phyloP scores from a whole-genome alignment of 92 coral and sea anemone genomes.

The Zoanthus solanderi region DNA sequence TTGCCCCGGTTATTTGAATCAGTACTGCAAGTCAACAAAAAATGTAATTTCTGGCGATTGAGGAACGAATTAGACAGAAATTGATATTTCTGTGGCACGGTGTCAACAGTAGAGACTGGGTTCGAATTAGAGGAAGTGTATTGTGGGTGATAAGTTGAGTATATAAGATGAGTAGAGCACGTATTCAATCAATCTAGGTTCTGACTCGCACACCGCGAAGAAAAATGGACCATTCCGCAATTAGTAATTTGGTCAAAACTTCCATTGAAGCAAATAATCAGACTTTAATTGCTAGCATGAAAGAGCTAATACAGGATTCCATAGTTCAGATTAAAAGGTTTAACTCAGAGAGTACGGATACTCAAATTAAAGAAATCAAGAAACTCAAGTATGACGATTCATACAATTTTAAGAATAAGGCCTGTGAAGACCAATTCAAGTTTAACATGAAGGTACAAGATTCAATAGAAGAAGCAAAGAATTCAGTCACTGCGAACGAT shows the following conservation, averaged over 20 bases:
- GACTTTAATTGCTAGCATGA: slow-evolving; percentile 17
- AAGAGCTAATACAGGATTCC: slow-evolving; percentile 13
- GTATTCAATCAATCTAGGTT: not conserved
- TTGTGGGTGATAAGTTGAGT: slow-evolving; percentile 5
- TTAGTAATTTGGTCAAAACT: not conserved
- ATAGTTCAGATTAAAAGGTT: slow-evolving; percentile 27
- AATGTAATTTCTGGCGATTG: not conserved
- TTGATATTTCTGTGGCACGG: slow-evolving; percentile 21
- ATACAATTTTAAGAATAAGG: slow-evolving; percentile 17
- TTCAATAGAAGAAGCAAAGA: slow-evolving; percentile 5
- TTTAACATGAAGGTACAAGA: slow-evolving; percentile 30
- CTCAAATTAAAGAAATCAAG: slow-evolving; percentile 14
- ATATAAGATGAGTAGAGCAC: not conserved
- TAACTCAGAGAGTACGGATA: not conserved
- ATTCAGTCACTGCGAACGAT: not conserved
- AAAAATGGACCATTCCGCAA: slow-evolving; percentile 3
- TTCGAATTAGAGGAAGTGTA: slow-evolving; percentile 14
- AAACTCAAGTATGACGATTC: slow-evolving; percentile 29
- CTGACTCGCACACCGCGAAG: not conserved
- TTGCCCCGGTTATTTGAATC: no score
- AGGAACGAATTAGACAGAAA: not conserved
- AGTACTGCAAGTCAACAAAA: no score
- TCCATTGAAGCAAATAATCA: slow-evolving; percentile 32
- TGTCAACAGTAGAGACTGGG: slow-evolving; percentile 3
- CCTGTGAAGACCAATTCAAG: slow-evolving; percentile 24